phyloP scores from a whole-genome alignment of 2,797 vertebrate species.

The Poecilia picta region DNA sequence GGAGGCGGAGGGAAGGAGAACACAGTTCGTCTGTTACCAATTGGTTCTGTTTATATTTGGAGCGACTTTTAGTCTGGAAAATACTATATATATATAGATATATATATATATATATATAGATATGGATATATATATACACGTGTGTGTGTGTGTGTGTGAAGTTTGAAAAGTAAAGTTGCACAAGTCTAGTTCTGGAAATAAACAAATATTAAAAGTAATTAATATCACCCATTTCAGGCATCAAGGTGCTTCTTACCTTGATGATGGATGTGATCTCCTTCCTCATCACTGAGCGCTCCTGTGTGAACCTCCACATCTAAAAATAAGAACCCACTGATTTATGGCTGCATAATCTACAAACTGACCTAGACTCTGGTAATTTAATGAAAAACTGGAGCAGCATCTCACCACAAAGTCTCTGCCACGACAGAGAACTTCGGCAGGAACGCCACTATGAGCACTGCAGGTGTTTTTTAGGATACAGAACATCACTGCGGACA shows the following conservation, averaged over 20 bases:
- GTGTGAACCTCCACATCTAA: conserved; percentile 98
- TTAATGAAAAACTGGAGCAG: background rate
- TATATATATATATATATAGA: no score
- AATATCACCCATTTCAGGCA: background rate
- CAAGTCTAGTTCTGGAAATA: background rate
- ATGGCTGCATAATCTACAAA: background rate
- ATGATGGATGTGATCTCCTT: conserved; percentile 91
- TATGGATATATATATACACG: no score
- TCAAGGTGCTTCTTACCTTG: conserved; percentile 82
- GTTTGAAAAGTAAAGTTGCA: background rate
- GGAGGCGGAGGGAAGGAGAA: conserved; percentile 6
- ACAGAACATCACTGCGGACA: conserved; percentile 90
- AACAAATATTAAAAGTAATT: background rate
- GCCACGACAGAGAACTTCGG: conserved; percentile 94
- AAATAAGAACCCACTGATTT: conserved; percentile 14
- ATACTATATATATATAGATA: no score
- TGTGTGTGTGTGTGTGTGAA: no score
- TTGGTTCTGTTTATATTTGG: no score
- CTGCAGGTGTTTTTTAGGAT: conserved; percentile 96
- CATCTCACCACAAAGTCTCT: conserved; percentile 94
- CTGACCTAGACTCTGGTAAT: background rate
- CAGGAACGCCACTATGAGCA: conserved; percentile 93
- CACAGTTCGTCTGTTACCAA: conserved; percentile 6
- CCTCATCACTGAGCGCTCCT: conserved; percentile 91
- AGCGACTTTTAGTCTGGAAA: no score